Percentiles rank a stretch among this genome's conserved stretches.
phyloP scores from a whole-genome alignment of 2,113 vertebrate genomes.

The Orycteropus afer region DNA sequence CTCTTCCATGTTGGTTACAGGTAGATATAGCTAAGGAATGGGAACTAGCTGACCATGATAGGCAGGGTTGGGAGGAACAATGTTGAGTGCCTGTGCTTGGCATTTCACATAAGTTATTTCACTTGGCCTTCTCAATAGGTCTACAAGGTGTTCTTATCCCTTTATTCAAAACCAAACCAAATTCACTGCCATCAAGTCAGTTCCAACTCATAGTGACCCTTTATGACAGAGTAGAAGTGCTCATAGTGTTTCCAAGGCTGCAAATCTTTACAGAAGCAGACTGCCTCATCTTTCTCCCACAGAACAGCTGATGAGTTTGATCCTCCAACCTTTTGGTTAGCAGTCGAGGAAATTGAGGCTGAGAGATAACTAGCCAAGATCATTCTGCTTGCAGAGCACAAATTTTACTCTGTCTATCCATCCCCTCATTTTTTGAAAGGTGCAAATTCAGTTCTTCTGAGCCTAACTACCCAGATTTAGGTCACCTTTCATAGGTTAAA shows the following conservation, averaged over 20 bases:
- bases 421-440: not conserved
- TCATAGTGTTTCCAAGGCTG: too few species aligned
- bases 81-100: not conserved
- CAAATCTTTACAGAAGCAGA: too few species aligned
- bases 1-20: rapidly evolving
- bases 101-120: not conserved
- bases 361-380: not conserved
- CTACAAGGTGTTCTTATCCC: not conserved
- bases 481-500: too few species aligned
- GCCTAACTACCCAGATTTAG: too few species aligned
- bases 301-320: too few species aligned
- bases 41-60: rapidly evolving
- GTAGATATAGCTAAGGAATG: not conserved
- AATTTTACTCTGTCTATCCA: not conserved
- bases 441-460: too few species aligned
- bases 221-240: too few species aligned
- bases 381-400: not conserved
- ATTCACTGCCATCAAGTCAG: too few species aligned
- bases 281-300: too few species aligned
- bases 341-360: not conserved
- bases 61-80: not conserved
- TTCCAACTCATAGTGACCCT: too few species aligned
- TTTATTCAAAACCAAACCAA: too few species aligned
- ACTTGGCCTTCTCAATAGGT: not conserved
- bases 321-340: too few species aligned